Percentiles rank a stretch among this genome's conserved stretches.
These are phyloP conservation scores for Allygus modestus DNA, from an alignment of 2,888 invertebrate genomes.

Conservation along the genomic window DNA sequence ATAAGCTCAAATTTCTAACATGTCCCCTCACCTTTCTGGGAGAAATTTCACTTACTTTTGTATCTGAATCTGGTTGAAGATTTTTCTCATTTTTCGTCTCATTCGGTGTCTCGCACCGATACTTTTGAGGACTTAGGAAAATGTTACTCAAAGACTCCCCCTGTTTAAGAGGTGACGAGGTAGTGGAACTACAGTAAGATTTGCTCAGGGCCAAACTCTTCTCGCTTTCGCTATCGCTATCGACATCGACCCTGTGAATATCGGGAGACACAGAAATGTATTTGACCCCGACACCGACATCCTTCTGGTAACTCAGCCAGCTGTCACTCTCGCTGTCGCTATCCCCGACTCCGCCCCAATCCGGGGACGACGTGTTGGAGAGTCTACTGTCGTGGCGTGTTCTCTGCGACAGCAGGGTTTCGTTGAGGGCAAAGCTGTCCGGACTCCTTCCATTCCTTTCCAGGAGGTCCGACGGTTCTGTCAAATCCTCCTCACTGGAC, in stretches of 20 bases:
- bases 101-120: neutral
- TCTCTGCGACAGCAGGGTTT: neutral
- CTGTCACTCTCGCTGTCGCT: constrained; percentile 50
- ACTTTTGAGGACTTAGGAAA: neutral
- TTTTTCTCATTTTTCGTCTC: neutral
- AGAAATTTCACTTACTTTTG: neutral
- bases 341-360: neutral
- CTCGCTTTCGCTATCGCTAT: neutral
- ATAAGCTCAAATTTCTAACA: constrained; percentile 24
- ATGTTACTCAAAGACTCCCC: neutral
- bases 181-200: neutral
- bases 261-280: constrained; percentile 3
- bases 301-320: constrained; percentile 50
- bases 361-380: neutral
- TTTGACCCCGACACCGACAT: constrained; percentile 12
- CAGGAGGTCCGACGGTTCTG: neutral
- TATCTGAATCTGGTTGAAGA: neutral
- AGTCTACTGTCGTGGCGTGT: neutral
- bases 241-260: neutral
- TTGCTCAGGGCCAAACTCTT: neutral
- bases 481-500: neutral
- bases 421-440: constrained; percentile 22
- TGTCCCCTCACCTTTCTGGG: neutral
- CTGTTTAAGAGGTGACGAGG: neutral
- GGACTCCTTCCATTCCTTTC: neutral